phyloP scores from a whole-genome alignment of 2,113 vertebrate genomes.

The Amazona guildingii region DNA sequence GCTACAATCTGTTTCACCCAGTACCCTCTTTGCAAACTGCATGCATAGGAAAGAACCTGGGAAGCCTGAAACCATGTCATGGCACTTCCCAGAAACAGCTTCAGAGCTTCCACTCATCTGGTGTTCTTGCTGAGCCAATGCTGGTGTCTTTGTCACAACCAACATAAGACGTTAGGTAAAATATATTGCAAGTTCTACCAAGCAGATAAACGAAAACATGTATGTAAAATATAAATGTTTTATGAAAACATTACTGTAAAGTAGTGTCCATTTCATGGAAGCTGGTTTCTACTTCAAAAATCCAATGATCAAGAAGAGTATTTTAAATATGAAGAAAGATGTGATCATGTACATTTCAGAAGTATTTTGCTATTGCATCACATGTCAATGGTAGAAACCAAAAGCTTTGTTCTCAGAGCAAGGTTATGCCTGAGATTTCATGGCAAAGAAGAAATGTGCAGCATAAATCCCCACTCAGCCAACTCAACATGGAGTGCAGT shows the following conservation, averaged over 20 bases:
- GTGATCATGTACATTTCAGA: fast-evolving
- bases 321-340: neutral
- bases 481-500: neutral
- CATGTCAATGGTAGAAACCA: neutral
- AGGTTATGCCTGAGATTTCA: neutral
- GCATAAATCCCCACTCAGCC: neutral
- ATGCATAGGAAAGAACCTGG: neutral
- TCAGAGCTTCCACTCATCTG: neutral
- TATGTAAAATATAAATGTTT: neutral
- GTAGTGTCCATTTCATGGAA: neutral
- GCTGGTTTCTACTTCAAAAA: neutral
- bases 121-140: neutral
- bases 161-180: neutral
- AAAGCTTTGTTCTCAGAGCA: neutral
- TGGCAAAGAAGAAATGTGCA: neutral
- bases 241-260: neutral
- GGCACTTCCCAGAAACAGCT: neutral
- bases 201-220: neutral
- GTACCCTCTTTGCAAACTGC: neutral
- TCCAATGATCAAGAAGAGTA: neutral
- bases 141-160: neutral
- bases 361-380: neutral
- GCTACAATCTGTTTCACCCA: neutral
- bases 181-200: neutral
- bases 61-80: neutral